Conservation (phyloP, 2,113 vertebrate species). For the Romanogobio albipinnatus region DNA sequence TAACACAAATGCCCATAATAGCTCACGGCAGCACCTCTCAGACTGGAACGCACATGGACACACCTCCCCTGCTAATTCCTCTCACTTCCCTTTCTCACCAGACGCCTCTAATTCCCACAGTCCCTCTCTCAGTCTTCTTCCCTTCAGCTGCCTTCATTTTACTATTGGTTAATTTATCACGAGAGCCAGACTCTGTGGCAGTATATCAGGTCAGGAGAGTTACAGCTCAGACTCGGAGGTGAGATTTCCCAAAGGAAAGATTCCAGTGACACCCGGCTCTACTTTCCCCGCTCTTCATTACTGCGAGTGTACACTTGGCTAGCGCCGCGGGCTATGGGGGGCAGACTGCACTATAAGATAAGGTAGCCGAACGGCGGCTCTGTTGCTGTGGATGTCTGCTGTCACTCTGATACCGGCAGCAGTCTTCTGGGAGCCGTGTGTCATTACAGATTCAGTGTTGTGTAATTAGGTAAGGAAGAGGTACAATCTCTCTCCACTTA, state of each 20-base stretch:
- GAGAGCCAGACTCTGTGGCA: conserved; percentile 11
- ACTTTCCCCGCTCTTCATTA: conserved; percentile 54
- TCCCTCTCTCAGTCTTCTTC: neutral
- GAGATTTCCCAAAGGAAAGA: conserved; percentile 54
- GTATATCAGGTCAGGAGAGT: conserved; percentile 51
- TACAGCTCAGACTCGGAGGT: conserved; percentile 36
- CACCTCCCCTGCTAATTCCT: conserved; percentile 25
- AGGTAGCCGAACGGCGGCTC: conserved; percentile 27
- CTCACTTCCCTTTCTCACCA: conserved; percentile 28
- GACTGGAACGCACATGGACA: conserved; percentile 16
- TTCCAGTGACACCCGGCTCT: conserved; percentile 43
- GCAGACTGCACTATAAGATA: conserved; percentile 44
- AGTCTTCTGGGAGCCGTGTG: conserved; percentile 22
- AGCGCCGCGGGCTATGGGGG: conserved; percentile 43
- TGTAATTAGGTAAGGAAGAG: conserved; percentile 51
- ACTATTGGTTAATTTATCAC: conserved; percentile 47
- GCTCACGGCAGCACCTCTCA: neutral
- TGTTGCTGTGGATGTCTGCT: conserved; percentile 33
- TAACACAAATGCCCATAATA: neutral
- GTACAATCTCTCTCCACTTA: conserved; percentile 35
- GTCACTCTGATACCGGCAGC: conserved; percentile 16
- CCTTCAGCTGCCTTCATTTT: conserved; percentile 47
- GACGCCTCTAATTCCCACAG: conserved; percentile 13
- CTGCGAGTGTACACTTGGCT: conserved; percentile 33
- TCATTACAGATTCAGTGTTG: conserved; percentile 46